A percentile compares a stretch with the other conserved stretches of the same genome.
These are phyloP conservation scores for Larimichthys crocea DNA, from an alignment of 2,113 vertebrate genomes.

Conservation along the genomic window DNA sequence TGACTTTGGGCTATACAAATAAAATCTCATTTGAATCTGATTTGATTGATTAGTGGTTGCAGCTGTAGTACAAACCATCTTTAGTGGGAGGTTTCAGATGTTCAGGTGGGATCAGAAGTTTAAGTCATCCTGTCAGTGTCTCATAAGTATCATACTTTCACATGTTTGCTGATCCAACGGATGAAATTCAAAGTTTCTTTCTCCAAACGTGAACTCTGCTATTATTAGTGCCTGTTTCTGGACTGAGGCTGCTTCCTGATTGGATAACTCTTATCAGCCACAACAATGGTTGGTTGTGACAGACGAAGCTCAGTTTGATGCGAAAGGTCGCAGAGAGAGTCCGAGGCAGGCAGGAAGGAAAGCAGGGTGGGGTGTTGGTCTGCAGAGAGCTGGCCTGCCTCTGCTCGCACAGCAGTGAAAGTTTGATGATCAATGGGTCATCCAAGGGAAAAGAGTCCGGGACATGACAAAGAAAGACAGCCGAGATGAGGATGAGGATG, in stretches of 20 bases:
- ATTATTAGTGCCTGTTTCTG: conserved; percentile 14
- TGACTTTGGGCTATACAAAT: no score
- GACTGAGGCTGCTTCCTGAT: conserved; percentile 36
- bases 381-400: conserved; percentile 27
- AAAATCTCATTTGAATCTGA: no score
- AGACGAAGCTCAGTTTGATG: conserved; percentile 35
- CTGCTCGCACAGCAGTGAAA: conserved; percentile 25
- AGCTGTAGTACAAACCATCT: no score
- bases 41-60: no score
- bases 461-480: no score
- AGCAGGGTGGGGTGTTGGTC: conserved; percentile 59
- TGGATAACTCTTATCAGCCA: conserved; percentile 19
- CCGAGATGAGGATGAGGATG: background rate
- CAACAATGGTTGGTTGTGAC: conserved; percentile 36
- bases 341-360: conserved; percentile 65
- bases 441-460: background rate
- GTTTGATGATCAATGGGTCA: conserved; percentile 23
- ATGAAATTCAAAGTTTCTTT: no score
- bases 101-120: no score
- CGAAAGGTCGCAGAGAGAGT: conserved; percentile 63
- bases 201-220: background rate
- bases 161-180: no score
- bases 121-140: no score
- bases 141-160: no score
- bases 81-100: no score